Percentiles rank a stretch among this genome's conserved stretches.
These are phyloP conservation scores for Anoplopoma fimbria DNA, from an alignment of 2,113 vertebrate genomes.

Conservation along the genomic window DNA sequence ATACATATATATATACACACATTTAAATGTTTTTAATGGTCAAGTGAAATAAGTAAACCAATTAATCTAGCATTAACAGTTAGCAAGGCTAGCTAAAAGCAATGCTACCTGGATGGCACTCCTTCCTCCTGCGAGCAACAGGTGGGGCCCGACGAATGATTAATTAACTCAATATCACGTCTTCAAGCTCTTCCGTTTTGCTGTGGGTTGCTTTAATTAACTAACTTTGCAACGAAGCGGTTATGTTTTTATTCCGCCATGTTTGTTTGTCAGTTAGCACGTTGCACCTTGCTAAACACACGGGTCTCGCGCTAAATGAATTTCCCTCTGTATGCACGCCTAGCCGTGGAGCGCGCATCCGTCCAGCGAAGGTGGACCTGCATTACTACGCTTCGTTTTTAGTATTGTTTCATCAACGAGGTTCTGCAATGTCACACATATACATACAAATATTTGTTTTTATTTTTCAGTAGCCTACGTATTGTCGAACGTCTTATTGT, in stretches of 20 bases:
- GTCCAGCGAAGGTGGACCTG: not conserved
- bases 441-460: too few relatives aligned
- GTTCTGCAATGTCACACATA: not conserved
- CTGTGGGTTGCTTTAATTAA: not conserved
- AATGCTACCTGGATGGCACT: not conserved
- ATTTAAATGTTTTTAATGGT: not conserved
- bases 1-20: too few relatives aligned
- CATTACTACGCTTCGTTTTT: not conserved
- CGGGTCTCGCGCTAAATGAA: not conserved
- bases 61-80: not conserved
- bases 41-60: not conserved
- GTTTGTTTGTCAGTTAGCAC: not conserved
- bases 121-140: not conserved
- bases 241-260: not conserved
- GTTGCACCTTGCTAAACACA: not conserved
- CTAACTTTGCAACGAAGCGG: not conserved
- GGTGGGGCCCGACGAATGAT: not conserved
- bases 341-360: not conserved
- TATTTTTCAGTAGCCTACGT: not conserved
- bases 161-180: too few relatives aligned
- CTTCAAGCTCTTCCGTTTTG: not conserved
- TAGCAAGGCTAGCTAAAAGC: not conserved
- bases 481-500: not conserved
- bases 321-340: not conserved
- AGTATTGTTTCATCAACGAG: not conserved